Conservation (phyloP, 2,888 invertebrate species). For the Emesis russula region DNA sequence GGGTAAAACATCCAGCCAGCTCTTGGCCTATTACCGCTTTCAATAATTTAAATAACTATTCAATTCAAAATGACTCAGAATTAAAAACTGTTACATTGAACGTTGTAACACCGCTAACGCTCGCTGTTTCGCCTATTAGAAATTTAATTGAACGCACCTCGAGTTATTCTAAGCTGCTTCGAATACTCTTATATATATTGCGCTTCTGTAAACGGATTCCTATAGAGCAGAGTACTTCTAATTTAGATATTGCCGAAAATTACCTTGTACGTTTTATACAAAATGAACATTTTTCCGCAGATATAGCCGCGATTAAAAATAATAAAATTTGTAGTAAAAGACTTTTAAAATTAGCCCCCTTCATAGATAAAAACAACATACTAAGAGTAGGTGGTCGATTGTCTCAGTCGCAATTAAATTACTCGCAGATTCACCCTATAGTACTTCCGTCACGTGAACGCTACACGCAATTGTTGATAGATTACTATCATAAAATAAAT, state of each 20-base stretch:
- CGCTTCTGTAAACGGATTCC: background rate
- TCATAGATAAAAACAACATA: background rate
- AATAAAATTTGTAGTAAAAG: background rate
- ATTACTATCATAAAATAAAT: background rate
- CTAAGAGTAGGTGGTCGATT: constrained; percentile 22
- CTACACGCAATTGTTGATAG: background rate
- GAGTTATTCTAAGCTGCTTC: background rate
- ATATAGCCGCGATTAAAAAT: background rate
- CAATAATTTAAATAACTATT: background rate
- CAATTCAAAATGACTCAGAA: background rate
- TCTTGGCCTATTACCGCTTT: background rate
- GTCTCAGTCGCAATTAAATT: constrained; percentile 20
- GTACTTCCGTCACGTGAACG: background rate
- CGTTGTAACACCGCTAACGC: background rate
- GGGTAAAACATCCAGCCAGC: background rate
- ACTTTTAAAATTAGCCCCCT: background rate
- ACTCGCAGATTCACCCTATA: constrained; percentile 26
- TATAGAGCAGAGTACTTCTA: background rate
- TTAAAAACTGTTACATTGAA: background rate
- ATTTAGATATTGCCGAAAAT: background rate
- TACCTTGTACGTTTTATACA: background rate
- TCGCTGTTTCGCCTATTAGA: background rate
- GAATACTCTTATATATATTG: background rate
- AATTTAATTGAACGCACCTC: background rate
- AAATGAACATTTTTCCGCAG: background rate